These are phyloP conservation scores for Hemiscyllium ocellatum DNA, from an alignment of 2,113 vertebrate genomes.

Conservation along the genomic window DNA sequence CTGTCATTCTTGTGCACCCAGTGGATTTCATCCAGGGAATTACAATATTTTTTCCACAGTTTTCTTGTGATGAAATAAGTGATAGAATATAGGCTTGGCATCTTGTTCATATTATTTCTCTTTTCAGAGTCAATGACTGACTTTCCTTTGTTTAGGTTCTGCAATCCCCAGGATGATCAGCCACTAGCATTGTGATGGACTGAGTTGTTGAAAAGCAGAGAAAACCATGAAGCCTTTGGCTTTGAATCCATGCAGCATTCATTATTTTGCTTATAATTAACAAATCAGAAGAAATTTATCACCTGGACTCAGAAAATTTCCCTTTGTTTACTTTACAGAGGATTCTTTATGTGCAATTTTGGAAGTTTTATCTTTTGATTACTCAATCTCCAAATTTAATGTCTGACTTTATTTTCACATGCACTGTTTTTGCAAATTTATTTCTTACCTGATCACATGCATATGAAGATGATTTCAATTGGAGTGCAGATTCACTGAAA, in stretches of 20 bases:
- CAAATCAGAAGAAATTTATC: no score
- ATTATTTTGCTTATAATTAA: neutral
- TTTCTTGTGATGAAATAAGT: neutral
- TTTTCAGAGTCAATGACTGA: constrained; percentile 9
- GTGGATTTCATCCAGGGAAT: neutral
- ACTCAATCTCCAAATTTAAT: neutral
- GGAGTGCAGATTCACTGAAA: neutral
- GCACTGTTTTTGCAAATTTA: neutral
- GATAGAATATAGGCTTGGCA: neutral
- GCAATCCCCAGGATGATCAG: neutral
- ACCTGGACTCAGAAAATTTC: neutral
- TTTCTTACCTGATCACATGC: neutral
- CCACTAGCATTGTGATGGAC: neutral
- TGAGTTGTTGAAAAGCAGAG: neutral
- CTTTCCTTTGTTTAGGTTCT: constrained; percentile 5
- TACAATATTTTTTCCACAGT: neutral
- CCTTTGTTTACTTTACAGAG: neutral
- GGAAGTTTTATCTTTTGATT: neutral
- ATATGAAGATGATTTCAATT: neutral
- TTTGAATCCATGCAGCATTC: neutral
- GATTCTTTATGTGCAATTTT: no score
- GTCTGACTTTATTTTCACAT: neutral
- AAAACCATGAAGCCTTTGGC: neutral
- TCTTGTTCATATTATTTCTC: neutral
- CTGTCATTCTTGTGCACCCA: neutral